Evolutionary conservation across 2,888 invertebrate species (phyloP).

Genomic region (Tetropium fuscum): DNA sequence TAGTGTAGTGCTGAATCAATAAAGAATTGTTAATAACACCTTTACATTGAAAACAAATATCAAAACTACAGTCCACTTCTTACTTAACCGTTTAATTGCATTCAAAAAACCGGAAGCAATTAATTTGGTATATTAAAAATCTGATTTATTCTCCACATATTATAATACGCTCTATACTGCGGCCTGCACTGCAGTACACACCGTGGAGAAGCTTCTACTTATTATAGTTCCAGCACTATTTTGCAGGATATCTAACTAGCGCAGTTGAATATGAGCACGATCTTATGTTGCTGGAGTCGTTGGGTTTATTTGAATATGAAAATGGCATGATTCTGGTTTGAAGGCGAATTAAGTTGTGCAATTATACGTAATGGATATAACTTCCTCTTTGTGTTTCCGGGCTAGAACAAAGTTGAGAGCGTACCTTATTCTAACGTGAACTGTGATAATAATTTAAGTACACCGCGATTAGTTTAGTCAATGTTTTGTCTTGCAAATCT

Average conservation of each 20-base stretch:
- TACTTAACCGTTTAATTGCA: no score
- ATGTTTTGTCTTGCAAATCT: not conserved
- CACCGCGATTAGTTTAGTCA: no score
- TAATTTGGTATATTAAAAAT: no score
- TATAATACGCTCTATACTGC: not conserved
- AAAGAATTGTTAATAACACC: no score
- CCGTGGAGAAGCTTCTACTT: not conserved
- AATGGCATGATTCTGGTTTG: slow-evolving; percentile 5
- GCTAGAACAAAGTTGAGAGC: not conserved
- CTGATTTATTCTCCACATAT: no score
- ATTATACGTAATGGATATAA: slow-evolving; percentile 11
- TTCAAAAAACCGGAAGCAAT: no score
- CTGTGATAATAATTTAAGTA: no score
- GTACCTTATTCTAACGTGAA: no score
- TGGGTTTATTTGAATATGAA: slow-evolving; percentile 19
- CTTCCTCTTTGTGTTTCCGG: slow-evolving; percentile 9
- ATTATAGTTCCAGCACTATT: not conserved
- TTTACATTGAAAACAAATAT: no score
- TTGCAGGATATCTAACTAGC: slow-evolving; percentile 4
- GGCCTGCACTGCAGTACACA: not conserved
- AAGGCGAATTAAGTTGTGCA: slow-evolving; percentile 16
- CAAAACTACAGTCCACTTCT: no score
- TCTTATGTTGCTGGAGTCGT: slow-evolving; percentile 16
- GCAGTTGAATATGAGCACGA: slow-evolving; percentile 12
- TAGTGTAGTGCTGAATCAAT: no score